Base-by-base conservation (phyloP, 2,888 invertebrate genomes). In the Yponomeuta malinellus region DNA sequence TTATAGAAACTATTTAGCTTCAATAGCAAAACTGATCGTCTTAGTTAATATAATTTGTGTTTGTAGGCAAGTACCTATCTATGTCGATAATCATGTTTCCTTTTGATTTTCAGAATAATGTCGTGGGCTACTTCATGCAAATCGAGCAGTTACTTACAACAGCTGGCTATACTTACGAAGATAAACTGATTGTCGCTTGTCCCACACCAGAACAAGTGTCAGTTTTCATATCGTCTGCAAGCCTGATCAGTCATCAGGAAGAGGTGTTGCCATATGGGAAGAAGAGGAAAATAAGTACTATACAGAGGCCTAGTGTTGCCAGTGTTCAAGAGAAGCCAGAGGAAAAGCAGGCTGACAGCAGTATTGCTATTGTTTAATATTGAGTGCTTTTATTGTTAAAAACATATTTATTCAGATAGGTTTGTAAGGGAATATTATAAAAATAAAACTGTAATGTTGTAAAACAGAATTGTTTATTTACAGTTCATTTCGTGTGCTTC, bases 131-230 rank as follows among this genome's bases (percentile, higher is more conserved):
- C 59, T 99, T 98, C 88, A 95, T 97, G 10, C 97, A 97, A 85
- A 86, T 98, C 64, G 96, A 96, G 76, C 96, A 97, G 82, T 89
- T 96, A 31, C 88, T 98, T 12, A 87, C 94, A 1, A 93, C 93
- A 73, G 95, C 95, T 48, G 95, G 96, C 70, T 99, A 98, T 82
- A 94, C 94, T 0, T 93, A 95, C 48, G 98, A 99, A 80, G 97
- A 97, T 78, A 93, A 94, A 72, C 93, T 96, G 71, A 94, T 98
- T 70, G 96, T 98, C 5, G 97, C 95, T 10, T 98, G 98, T 80
- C 99, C 99, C 0, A 95, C 98, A 2, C 95, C 97, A 2, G 99
- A 99, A 82, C 99, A 99, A 90, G 95, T 99, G 12, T 96, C 97
- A n/a, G 94, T 97, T 63, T 93, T 97, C 78, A 93, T 98, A 73